Evolutionary conservation across 2,113 vertebrate genomes (phyloP).

Genomic region (Heptranchias perlo): DNA sequence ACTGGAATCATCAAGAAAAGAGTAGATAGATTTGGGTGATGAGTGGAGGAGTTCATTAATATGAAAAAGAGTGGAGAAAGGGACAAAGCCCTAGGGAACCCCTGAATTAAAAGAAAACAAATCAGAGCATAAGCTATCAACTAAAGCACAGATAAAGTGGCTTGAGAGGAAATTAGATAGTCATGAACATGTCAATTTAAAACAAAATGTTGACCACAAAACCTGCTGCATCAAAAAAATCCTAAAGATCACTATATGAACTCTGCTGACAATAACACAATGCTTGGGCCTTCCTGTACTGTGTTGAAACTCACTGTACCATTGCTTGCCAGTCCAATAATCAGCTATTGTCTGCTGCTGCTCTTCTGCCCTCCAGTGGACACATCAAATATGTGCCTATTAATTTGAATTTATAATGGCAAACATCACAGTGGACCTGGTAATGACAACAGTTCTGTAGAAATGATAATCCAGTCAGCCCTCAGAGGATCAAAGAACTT

Average conservation of each 20-base stretch:
- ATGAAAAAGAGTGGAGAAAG: neutral
- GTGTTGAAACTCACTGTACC: neutral
- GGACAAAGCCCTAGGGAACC: neutral
- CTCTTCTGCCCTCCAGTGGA: constrained; percentile 28
- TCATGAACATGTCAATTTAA: neutral
- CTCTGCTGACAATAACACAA: neutral
- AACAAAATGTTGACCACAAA: neutral
- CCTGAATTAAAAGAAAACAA: neutral
- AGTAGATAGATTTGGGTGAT: neutral
- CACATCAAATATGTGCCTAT: neutral
- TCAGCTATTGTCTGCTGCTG: neutral
- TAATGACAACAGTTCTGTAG: neutral
- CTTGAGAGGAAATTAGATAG: neutral
- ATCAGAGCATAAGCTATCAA: neutral
- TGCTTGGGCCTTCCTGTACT: neutral
- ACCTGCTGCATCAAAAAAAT: neutral
- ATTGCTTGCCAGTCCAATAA: neutral
- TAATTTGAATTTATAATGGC: neutral
- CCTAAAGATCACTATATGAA: neutral
- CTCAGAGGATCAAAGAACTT: neutral
- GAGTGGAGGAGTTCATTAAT: neutral
- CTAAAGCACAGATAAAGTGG: neutral
- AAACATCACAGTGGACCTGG: no score
- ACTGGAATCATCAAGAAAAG: neutral
- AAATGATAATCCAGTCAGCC: neutral